These are phyloP conservation scores for Sitta carolinensis DNA, from an alignment of 2,797 vertebrate species.

Conservation along the genomic window DNA sequence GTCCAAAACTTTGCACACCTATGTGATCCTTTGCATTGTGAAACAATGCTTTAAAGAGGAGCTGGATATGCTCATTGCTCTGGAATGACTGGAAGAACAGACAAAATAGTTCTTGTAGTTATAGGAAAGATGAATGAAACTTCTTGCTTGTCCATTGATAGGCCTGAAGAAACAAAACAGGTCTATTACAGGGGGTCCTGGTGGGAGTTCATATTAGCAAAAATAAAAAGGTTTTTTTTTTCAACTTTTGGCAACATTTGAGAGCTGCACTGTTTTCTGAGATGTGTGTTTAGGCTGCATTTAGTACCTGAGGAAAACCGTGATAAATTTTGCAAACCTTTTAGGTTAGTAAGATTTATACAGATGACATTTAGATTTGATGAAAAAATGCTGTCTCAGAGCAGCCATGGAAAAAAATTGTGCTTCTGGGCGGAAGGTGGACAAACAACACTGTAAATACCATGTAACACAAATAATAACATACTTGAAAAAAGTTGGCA, in stretches of 20 bases:
- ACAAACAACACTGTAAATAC: neutral
- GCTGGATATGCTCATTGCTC: neutral
- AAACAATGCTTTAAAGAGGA: neutral
- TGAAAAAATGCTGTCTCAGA: neutral
- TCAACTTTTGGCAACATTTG: neutral
- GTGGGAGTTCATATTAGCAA: neutral
- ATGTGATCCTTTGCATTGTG: neutral
- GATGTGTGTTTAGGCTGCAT: neutral
- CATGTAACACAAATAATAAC: neutral
- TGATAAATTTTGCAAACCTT: constrained; percentile 5
- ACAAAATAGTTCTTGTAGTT: neutral
- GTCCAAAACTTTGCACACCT: neutral
- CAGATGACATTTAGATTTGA: constrained; percentile 38
- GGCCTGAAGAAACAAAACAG: neutral
- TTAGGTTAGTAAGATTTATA: constrained; percentile 37
- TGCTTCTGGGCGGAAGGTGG: constrained; percentile 11
- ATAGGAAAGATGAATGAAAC: neutral
- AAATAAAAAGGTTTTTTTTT: neutral
- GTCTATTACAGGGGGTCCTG: neutral
- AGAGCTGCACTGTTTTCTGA: neutral
- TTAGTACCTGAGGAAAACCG: neutral
- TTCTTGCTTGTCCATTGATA: neutral
- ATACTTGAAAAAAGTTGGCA: neutral
- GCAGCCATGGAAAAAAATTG: neutral
- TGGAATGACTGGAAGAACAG: neutral